Conservation (phyloP, 2,888 invertebrate species). For the Andrena camellia region DNA sequence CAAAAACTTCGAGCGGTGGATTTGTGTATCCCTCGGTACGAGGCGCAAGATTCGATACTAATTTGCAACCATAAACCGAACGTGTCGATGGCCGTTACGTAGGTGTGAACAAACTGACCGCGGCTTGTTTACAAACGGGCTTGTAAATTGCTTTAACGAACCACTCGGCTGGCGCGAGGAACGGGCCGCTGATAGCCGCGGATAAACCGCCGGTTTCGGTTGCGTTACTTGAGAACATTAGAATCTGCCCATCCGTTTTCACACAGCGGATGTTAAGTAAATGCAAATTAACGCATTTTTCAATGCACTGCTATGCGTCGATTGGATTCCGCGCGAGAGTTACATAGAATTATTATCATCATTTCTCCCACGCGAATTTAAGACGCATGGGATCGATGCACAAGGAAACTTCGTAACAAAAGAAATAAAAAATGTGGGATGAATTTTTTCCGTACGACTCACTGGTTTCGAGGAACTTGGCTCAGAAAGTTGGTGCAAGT, state of each 20-base stretch:
- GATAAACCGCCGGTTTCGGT: constrained; percentile 61
- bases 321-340: not conserved
- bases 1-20: not conserved
- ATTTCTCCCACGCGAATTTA: not conserved
- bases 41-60: constrained; percentile 47
- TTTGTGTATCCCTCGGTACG: no score
- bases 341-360: not conserved
- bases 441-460: not conserved
- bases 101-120: constrained; percentile 67
- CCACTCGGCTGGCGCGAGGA: constrained; percentile 64
- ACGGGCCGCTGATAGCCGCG: constrained; percentile 64
- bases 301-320: not conserved
- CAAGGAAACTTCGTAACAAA: not conserved
- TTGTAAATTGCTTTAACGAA: constrained; percentile 73
- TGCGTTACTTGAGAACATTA: constrained; percentile 67
- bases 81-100: constrained; percentile 64
- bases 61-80: constrained; percentile 56
- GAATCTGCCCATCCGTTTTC: constrained; percentile 66
- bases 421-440: not conserved
- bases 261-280: constrained; percentile 62
- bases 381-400: not conserved
- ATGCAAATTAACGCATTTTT: not conserved
- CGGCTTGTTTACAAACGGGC: constrained; percentile 71
- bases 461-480: not conserved
- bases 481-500: not conserved